Evolutionary conservation across 2,888 invertebrate genomes (phyloP), one percentile per base, ranked within the genome.

Genomic region (Stenodera caucasica): DNA sequence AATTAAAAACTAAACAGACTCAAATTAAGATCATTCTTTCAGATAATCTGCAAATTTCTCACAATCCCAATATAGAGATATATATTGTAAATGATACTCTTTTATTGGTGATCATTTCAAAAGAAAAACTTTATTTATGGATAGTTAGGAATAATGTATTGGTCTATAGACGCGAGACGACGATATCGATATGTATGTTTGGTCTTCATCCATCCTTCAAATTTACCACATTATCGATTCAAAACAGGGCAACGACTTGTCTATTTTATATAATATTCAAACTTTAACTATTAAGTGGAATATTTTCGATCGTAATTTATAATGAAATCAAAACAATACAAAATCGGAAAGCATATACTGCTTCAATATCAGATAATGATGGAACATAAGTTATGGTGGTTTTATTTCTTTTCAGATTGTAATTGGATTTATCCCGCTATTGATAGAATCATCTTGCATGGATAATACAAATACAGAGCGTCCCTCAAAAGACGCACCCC

Each of bases 1-100:
- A 60, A 60, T 53, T 60, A 60, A 53, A 49, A 60, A 23, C 18
- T 9, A 21, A 45, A 21, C 21, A 11, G 21, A 45, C 4, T 45
- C 45, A 12, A 45, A 18, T 29, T 56, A 37, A 53, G 32, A 53
- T 18, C 33, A n/a, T 18, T 54, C 50, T 50, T 29, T 50, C 33
- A 51, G n/a, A n/a, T n/a, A n/a, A n/a, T n/a, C n/a, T n/a, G n/a
- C n/a, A n/a, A n/a, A n/a, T n/a, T n/a, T n/a, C n/a, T n/a, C n/a
- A n/a, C n/a, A n/a, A n/a, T n/a, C n/a, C n/a, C n/a, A n/a, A n/a
- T n/a, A n/a, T n/a, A n/a, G n/a, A n/a, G n/a, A 30, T 30, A 6
- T 30, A 1, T 2, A 30, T 30, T 30, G 1, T 5, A 30, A 30
- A 9, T 2, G 30, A 7, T 30, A 7, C 8, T 5, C 9, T 30